Percentiles rank a stretch among this genome's conserved stretches.
Conservation (phyloP, 2,113 vertebrate genomes). For the Cryptomyrus ogoouensis region DNA sequence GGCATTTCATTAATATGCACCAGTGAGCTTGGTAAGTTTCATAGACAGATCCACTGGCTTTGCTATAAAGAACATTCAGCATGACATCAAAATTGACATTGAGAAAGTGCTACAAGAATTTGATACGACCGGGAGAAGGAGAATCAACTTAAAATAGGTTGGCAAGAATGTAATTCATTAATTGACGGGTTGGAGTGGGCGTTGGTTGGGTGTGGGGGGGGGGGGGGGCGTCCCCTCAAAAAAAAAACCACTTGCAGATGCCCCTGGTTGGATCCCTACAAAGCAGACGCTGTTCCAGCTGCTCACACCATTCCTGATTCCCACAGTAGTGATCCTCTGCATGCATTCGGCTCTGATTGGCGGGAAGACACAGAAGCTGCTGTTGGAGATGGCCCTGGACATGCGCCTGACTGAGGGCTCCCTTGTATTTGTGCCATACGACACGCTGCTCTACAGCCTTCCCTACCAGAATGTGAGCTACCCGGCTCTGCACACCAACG, state of each 20-base stretch:
- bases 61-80: neutral
- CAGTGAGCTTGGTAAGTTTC: neutral
- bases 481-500: conserved; percentile 48
- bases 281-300: neutral
- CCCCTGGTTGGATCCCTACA: neutral
- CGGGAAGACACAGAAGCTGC: conserved; percentile 51
- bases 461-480: conserved; percentile 56
- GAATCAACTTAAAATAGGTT: neutral
- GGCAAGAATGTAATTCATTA: neutral
- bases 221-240: neutral
- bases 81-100: neutral
- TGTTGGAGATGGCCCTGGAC: conserved; percentile 64
- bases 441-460: conserved; percentile 69
- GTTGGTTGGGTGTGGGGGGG: neutral
- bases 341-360: conserved; percentile 72
- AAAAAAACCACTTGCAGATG: neutral
- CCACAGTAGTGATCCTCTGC: conserved; percentile 66
- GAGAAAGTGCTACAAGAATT: neutral
- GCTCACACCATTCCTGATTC: neutral
- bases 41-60: neutral
- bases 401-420: conserved; percentile 64
- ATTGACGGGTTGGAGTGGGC: neutral
- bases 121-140: neutral
- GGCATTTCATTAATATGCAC: neutral
- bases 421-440: conserved; percentile 65